Conservation (phyloP, 2,888 invertebrate genomes). For the Drosophila falleni region DNA sequence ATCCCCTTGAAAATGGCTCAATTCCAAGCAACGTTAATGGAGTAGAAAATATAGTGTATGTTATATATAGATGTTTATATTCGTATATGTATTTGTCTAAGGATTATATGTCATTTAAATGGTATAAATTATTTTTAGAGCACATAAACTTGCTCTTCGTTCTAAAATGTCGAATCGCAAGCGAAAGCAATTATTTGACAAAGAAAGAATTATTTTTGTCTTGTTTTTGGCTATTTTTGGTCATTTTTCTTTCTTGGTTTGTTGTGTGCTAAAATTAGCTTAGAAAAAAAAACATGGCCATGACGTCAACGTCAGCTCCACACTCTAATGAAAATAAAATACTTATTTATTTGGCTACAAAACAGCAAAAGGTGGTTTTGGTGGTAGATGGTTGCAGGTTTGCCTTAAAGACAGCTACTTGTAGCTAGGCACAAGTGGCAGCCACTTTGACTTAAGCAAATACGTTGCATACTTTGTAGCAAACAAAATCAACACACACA, state of each 20-base stretch:
- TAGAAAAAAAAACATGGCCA: slow-evolving; percentile 31
- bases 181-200: slow-evolving; percentile 41
- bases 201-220: slow-evolving; percentile 48
- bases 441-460: slow-evolving; percentile 46
- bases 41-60: slow-evolving; percentile 11
- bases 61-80: background rate
- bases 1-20: slow-evolving; percentile 33
- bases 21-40: slow-evolving; percentile 29
- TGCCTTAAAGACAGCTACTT: slow-evolving; percentile 49
- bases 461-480: slow-evolving; percentile 67
- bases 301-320: slow-evolving; percentile 64
- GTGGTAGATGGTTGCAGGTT: background rate
- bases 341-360: slow-evolving; percentile 55
- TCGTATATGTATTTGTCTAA: background rate
- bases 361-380: slow-evolving; percentile 8
- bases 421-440: slow-evolving; percentile 30
- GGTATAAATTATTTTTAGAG: slow-evolving; percentile 49
- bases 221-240: slow-evolving; percentile 6
- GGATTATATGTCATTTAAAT: slow-evolving; percentile 13
- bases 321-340: slow-evolving; percentile 70
- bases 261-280: slow-evolving; percentile 61
- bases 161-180: slow-evolving; percentile 20
- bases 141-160: slow-evolving; percentile 27
- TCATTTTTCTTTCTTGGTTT: slow-evolving; percentile 29
- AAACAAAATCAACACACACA: slow-evolving; percentile 4